A percentile compares a stretch with the other conserved stretches of the same genome.
Evolutionary conservation across 2,888 invertebrate species (phyloP).

Genomic region (Cactoblastis cactorum): DNA sequence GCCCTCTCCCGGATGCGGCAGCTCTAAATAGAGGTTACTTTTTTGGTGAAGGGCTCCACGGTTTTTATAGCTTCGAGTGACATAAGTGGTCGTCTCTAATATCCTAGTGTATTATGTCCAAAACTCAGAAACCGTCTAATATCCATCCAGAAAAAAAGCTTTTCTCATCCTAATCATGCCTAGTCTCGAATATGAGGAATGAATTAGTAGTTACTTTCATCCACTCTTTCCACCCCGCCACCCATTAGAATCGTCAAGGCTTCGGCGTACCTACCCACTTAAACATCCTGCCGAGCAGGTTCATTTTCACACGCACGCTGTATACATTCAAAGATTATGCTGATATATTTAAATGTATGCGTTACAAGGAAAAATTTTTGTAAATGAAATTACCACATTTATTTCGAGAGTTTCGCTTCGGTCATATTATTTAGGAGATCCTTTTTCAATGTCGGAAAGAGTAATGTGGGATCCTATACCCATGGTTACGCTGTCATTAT

Average conservation of each 20-base stretch:
- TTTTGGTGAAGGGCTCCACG: conserved; percentile 55
- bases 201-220: conserved; percentile 36
- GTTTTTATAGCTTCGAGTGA: conserved; percentile 52
- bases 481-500: conserved; percentile 1
- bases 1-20: conserved; percentile 54
- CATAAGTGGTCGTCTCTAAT: conserved; percentile 50
- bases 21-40: conserved; percentile 62
- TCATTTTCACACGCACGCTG: conserved; percentile 48
- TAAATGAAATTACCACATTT: conserved; percentile 67
- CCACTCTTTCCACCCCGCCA: conserved; percentile 21
- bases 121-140: conserved; percentile 33
- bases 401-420: conserved; percentile 51
- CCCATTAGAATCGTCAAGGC: conserved; percentile 34
- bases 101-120: conserved; percentile 45
- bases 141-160: conserved; percentile 25
- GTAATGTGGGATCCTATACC: conserved; percentile 34
- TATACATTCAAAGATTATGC: conserved; percentile 54
- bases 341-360: conserved; percentile 70
- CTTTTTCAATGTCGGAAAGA: conserved; percentile 53
- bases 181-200: conserved; percentile 26
- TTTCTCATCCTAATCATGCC: conserved; percentile 28
- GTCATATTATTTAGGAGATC: conserved; percentile 49
- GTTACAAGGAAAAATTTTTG: conserved; percentile 46
- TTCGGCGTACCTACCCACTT: conserved; percentile 29
- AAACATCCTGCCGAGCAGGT: conserved; percentile 37